Conservation (phyloP, 2,113 vertebrate species). For the Turdus rufiventris region DNA sequence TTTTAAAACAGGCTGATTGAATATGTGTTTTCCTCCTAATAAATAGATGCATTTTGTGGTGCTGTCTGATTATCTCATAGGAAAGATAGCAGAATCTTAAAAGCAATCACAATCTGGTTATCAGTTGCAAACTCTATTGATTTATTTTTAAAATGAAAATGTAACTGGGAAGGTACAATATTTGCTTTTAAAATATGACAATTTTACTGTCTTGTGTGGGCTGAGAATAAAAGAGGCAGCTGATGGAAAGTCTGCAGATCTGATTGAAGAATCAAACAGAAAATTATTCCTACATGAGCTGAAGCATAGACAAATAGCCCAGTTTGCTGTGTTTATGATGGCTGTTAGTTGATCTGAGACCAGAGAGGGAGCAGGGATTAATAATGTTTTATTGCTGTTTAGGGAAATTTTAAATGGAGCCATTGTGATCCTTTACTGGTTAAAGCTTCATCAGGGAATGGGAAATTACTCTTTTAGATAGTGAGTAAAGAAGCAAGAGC, state of each 20-base stretch:
- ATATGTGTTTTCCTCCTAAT: neutral
- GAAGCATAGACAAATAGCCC: slow-evolving; percentile 9
- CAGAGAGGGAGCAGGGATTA: slow-evolving; percentile 3
- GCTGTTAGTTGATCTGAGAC: neutral
- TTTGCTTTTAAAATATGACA: slow-evolving; percentile 40
- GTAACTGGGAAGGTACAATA: slow-evolving; percentile 34
- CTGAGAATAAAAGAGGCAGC: slow-evolving; percentile 22
- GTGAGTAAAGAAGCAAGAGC: neutral
- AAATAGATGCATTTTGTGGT: slow-evolving; percentile 46
- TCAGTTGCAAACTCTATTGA: slow-evolving; percentile 45
- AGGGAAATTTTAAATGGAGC: slow-evolving; percentile 26
- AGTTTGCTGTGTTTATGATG: slow-evolving; percentile 6
- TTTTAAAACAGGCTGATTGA: neutral
- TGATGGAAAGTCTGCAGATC: slow-evolving; percentile 1
- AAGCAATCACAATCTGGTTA: slow-evolving; percentile 47
- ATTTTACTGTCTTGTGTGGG: slow-evolving; percentile 38
- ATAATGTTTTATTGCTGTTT: slow-evolving; percentile 28
- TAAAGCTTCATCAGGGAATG: neutral
- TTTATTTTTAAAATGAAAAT: slow-evolving; percentile 55
- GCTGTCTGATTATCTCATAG: slow-evolving; percentile 18
- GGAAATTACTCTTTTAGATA: neutral
- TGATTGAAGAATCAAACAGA: slow-evolving; percentile 1
- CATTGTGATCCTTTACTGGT: neutral
- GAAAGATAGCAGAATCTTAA: slow-evolving; percentile 29
- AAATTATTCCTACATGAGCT: slow-evolving; percentile 9